Evolutionary conservation across 2,888 invertebrate species (phyloP), one percentile per base, ranked within the genome.

Genomic region (Ernsta delagoae): DNA sequence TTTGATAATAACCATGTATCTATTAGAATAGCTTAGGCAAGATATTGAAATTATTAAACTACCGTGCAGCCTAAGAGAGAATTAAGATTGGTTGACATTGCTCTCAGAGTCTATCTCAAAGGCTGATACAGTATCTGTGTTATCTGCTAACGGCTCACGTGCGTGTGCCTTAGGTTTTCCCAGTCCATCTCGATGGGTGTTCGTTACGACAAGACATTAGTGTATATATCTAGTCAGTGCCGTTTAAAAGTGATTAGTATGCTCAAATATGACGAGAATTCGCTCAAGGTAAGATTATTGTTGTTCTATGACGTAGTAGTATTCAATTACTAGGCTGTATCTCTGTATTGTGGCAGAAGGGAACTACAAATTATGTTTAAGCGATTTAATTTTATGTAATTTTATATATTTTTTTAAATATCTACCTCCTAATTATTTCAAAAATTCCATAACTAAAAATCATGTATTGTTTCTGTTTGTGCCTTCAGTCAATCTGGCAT

Each of bases 261-360:
- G 89, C 73, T 90, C 76, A 79, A 85, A 71, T 83, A 85, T 75
- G 89, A 89, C 77, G 74, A 79, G 12, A 85, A 84, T 34, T 81
- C 83, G 41, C 73, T 80, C 56, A 85, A 86, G 83, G 90, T 90
- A 77, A 80, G 80, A 70, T 53, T 36, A 5, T 34, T 53, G 6
- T 34, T 41, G 34, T 34, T 50, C 5, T 24, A 24, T 11, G 9
- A 11, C 31, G 31, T 54, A 11, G 54, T 54, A 11, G 31, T n/a
- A 12, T 4, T n/a, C 36, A 36, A 41, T 41, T 41, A 7, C n/a
- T 41, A 41, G 7, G 7, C 6, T 41, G 41, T 1, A 7, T 41
- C 41, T 41, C 1, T 41, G 1, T 24, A 24, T 24, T 24, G 24
- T 24, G 3, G 24, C 24, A n/a, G n/a, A n/a, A 24, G 24, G 1